A percentile compares a stretch with the other conserved stretches of the same genome.
phyloP scores from a whole-genome alignment of 2,113 vertebrate species.

The Paraplagusia blochii region DNA sequence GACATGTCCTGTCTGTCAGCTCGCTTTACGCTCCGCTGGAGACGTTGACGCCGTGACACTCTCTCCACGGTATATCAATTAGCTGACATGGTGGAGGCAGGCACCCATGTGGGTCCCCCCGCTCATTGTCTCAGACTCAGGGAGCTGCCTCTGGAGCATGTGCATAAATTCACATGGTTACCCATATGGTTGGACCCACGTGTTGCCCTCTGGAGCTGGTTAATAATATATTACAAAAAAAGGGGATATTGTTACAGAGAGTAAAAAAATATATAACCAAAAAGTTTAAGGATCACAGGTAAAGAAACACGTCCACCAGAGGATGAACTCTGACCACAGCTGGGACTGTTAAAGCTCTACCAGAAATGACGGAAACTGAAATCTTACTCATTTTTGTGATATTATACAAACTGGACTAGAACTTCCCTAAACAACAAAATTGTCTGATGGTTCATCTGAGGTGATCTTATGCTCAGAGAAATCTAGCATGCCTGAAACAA shows the following conservation, averaged over 20 bases:
- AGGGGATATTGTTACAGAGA: neutral
- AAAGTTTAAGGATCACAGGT: no score
- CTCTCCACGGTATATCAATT: slow-evolving; percentile 61
- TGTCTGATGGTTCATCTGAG: no score
- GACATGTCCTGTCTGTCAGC: slow-evolving; percentile 64
- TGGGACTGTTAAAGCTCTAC: no score
- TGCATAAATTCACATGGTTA: slow-evolving; percentile 55
- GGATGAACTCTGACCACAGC: no score
- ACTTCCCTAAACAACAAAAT: no score
- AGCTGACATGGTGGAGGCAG: slow-evolving; percentile 42
- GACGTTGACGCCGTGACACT: slow-evolving; percentile 46
- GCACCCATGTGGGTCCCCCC: slow-evolving; percentile 43
- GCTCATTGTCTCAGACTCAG: slow-evolving; percentile 32
- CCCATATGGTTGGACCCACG: neutral
- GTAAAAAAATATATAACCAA: no score
- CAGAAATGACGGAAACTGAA: no score
- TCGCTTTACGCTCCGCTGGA: slow-evolving; percentile 39
- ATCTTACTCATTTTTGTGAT: no score
- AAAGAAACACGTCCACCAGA: no score
- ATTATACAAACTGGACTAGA: no score
- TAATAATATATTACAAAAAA: neutral
- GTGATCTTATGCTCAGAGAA: no score
- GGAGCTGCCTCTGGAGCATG: slow-evolving; percentile 40
- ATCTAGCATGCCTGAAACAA: no score
- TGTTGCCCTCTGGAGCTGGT: neutral